A percentile compares a stretch with the other conserved stretches of the same genome.
These are phyloP conservation scores for Digitonthophagus gazella DNA, from an alignment of 2,888 invertebrate genomes.

Conservation along the genomic window DNA sequence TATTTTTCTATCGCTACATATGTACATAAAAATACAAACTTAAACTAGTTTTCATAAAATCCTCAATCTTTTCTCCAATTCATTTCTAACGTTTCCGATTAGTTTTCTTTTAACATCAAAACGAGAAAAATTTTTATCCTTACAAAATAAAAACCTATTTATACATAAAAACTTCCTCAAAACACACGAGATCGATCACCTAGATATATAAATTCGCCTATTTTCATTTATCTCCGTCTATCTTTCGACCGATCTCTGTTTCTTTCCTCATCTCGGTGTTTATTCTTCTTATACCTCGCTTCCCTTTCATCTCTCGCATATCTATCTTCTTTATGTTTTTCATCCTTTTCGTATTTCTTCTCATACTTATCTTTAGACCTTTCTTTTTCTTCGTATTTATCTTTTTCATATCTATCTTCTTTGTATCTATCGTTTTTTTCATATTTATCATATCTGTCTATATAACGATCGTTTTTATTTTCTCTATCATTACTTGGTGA, in stretches of 20 bases:
- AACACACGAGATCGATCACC: too few species aligned
- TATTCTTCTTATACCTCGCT: slow-evolving; percentile 41
- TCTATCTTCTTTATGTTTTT: slow-evolving; percentile 40
- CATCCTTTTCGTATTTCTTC: slow-evolving; percentile 33
- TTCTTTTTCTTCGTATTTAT: slow-evolving; percentile 40
- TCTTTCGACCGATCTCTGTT: slow-evolving; percentile 42
- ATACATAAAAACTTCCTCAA: too few species aligned
- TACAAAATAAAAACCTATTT: too few species aligned
- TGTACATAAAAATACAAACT: too few species aligned
- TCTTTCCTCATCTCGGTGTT: slow-evolving; percentile 41
- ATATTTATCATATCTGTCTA: slow-evolving; percentile 49
- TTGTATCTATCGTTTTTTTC: slow-evolving; percentile 42
- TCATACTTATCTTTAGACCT: slow-evolving; percentile 29
- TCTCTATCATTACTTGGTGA: slow-evolving; percentile 50
- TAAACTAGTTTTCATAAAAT: too few species aligned
- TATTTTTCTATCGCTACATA: too few species aligned
- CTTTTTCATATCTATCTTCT: slow-evolving; percentile 40
- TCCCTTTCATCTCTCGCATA: slow-evolving; percentile 42
- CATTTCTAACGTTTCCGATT: too few species aligned
- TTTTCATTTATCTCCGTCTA: slow-evolving; percentile 40
- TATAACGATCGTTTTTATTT: slow-evolving; percentile 46
- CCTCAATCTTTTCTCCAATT: too few species aligned
- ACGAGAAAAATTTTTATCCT: too few species aligned
- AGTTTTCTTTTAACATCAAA: too few species aligned
- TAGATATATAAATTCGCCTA: too few species aligned